Evolutionary conservation across 2,797 vertebrate species (phyloP), one percentile per base, ranked within the genome.

Genomic region (Psittacula echo): DNA sequence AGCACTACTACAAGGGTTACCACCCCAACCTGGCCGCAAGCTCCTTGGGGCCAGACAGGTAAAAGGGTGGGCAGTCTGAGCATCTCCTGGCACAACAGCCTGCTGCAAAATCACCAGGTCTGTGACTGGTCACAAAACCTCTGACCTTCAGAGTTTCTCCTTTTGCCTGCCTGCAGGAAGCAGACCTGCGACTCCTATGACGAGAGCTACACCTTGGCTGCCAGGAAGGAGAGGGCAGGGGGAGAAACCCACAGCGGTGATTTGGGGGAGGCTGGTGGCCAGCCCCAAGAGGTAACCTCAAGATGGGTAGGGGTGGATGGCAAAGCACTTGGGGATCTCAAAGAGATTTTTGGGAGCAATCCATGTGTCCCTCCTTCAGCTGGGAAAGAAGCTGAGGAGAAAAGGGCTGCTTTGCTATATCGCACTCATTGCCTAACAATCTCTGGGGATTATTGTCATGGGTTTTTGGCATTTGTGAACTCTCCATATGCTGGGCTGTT

Each of bases 241-340:
- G 94, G 88, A 23, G 95, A 84, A 56, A 14, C 66, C 44, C 50
- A 58, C 0, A 0, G 60, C 13, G 65, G 58, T 4, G 9, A 27
- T 22, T 32, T 1, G 0, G 51, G 85, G 26, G 87, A 93, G 14
- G 32, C 62, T 22, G 27, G 22, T 26, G 39, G 67, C 22, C 66
- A 82, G 47, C 66, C 75, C 50, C 89, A 3, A 39, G 94, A 98
- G 98, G 98, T 98, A 97, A 94, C 34, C 45, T 67, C 8, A 3
- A 11, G 34, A 37, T 87, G 67, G 45, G 4, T 19, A 32, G 17
- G 26, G 27, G 9, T 41, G 48, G 48, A 54, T 62, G 71, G 42
- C 26, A 58, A 71, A 66, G 54, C 37, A 6, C 23, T 56, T 47
- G 41, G 47, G 45, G 41, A 34, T 32, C 7, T 37, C 56, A 37